Evolutionary conservation across 2,113 vertebrate species (phyloP), one percentile per base, ranked within the genome.

Genomic region (Eulacestoma nigropectus): DNA sequence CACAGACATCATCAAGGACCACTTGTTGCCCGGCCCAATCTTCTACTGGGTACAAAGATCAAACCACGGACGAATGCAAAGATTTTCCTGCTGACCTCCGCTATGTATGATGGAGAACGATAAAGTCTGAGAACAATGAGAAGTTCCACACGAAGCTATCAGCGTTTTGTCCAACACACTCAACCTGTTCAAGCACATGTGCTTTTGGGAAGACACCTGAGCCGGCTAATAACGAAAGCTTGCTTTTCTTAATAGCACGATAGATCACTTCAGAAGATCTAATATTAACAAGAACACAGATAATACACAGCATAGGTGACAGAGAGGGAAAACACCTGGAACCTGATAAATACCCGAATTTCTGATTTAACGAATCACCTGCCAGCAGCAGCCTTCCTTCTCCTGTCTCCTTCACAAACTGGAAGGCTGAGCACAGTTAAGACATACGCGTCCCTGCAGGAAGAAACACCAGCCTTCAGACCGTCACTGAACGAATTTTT

Each of bases 301-400:
- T 21, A 10, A 1, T 21, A 42, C 19, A 22, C 6, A 32, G 18
- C 4, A n/a, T 4, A n/a, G 6, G 1, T 2, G 6, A 57, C 13
- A 15, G 1, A 10, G 8, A 1, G 33, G 13, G 13, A 11, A 42
- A 42, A 30, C 1, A 5, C 13, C 13, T 15, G 27, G 2, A 64
- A 64, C 20, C 5, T 4, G 6, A 32, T 22, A 32, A 64, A 42
- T 10, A 42, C 1, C 19, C 13, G 21, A 32, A 10, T 0, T 4
- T 11, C 39, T 3, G 27, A 63, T 3, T 2, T 14, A 41, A 63
- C 0, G 39, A 42, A 63, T 2, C 8, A 10, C 18, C 39, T 30
- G 37, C 49, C 49, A 14, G 7, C 23, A 49, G 22, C 22, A 49
- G 23, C 13, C 60, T 42, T 30, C 39, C 8, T 9, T 30, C 13